A percentile compares a stretch with the other conserved stretches of the same genome.
Conservation (phyloP, 2,888 invertebrate species). For the Andrena trimmerana region DNA sequence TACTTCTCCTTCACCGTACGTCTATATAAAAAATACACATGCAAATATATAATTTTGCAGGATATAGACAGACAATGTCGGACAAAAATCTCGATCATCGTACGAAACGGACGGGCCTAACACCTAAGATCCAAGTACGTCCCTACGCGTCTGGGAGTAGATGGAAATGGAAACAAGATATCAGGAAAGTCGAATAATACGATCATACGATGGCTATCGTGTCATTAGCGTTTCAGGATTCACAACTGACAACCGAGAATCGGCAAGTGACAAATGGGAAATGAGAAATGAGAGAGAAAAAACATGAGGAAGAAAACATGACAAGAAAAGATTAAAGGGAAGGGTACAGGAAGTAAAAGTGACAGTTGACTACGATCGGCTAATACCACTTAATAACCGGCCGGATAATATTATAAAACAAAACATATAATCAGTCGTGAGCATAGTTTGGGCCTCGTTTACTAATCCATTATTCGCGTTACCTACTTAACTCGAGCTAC, state of each 20-base stretch:
- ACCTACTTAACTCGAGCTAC: conserved; percentile 2
- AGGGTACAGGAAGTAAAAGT: no score
- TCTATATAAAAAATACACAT: conserved; percentile 62
- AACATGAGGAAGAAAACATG: no score
- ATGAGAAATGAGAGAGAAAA: no score
- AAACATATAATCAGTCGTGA: not conserved
- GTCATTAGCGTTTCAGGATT: not conserved
- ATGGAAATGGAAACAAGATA: not conserved
- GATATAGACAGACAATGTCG: conserved; percentile 38
- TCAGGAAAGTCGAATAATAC: not conserved
- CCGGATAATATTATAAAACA: no score
- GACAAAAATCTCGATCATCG: conserved; percentile 37
- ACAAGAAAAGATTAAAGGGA: no score
- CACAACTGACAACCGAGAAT: no score
- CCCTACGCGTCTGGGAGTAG: conserved; percentile 15
- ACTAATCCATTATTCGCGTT: not conserved
- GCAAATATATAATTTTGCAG: conserved; percentile 45
- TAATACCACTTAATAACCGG: no score
- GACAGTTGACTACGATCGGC: no score
- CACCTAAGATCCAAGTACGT: conserved; percentile 49
- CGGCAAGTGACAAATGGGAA: no score
- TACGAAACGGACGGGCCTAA: conserved; percentile 50
- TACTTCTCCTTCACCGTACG: conserved; percentile 61
- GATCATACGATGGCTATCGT: not conserved
- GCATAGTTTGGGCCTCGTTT: not conserved